Conservation (phyloP, 2,113 vertebrate genomes). For the Circaetus gallicus region DNA sequence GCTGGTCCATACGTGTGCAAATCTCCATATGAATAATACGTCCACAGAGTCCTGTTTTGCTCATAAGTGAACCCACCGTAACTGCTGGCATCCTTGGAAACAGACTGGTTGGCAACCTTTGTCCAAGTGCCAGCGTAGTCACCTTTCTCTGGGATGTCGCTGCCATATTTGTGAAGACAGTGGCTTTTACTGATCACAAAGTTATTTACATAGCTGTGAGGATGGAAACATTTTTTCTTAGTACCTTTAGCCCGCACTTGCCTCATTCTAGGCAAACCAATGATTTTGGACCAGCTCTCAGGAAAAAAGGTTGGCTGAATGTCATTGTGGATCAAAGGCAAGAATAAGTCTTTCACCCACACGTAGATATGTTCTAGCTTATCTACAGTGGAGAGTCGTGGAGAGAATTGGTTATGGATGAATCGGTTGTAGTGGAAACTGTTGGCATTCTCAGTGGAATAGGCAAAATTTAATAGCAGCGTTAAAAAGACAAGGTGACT, state of each 20-base stretch:
- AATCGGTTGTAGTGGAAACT: conserved; percentile 54
- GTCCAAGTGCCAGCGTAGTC: conserved; percentile 47
- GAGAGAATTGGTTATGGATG: conserved; percentile 20
- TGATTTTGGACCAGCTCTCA: conserved; percentile 48
- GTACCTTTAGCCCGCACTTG: conserved; percentile 56
- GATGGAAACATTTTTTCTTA: neutral
- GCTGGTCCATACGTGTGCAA: conserved; percentile 45
- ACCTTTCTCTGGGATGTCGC: conserved; percentile 7
- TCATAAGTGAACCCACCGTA: conserved; percentile 54
- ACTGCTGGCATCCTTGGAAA: neutral
- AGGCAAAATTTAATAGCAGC: conserved; percentile 5
- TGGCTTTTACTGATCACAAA: conserved; percentile 3
- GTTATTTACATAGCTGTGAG: neutral
- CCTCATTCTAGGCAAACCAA: conserved; percentile 69
- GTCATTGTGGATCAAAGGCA: conserved; percentile 64
- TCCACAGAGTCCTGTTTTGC: conserved; percentile 1
- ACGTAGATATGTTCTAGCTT: conserved; percentile 15
- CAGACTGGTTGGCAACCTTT: neutral
- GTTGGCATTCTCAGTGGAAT: neutral
- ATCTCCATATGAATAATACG: conserved; percentile 27
- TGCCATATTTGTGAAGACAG: conserved; percentile 48
- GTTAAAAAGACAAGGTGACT: conserved; percentile 44
- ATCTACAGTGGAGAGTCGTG: neutral
- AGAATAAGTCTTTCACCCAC: conserved; percentile 27
- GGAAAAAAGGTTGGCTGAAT: conserved; percentile 33